These are phyloP conservation scores for Drosophila maculinotata DNA, from an alignment of 2,888 invertebrate genomes.

Conservation along the genomic window DNA sequence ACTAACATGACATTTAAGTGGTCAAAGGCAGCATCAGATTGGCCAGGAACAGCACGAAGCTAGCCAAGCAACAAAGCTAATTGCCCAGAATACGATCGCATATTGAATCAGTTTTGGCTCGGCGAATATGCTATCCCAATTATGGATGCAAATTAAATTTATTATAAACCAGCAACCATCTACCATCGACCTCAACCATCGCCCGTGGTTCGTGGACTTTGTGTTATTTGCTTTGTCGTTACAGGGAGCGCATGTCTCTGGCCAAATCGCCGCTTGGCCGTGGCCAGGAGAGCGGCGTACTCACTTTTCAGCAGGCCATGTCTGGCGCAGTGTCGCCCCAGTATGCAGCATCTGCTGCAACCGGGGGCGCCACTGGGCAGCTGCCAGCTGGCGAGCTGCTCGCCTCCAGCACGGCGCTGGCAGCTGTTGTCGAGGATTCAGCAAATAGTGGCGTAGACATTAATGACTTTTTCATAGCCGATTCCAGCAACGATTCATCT, in stretches of 20 bases:
- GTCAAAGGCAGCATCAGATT: too few species aligned
- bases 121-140: not conserved
- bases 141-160: conserved; percentile 6
- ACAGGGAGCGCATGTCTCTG: conserved; percentile 80
- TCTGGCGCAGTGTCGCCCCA: conserved; percentile 84
- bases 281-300: conserved; percentile 74
- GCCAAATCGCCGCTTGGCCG: conserved; percentile 75
- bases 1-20: too few species aligned
- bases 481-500: conserved; percentile 37
- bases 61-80: conserved; percentile 7
- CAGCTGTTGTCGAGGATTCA: conserved; percentile 68
- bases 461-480: conserved; percentile 48
- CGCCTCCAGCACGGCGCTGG: conserved; percentile 52
- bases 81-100: conserved; percentile 8
- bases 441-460: conserved; percentile 57
- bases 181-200: not conserved
- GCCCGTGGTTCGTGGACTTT: conserved; percentile 8
- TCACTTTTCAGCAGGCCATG: conserved; percentile 84
- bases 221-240: conserved; percentile 25
- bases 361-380: conserved; percentile 1
- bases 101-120: not conserved
- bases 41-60: not conserved
- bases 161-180: not conserved
- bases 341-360: conserved; percentile 44
- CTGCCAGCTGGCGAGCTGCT: conserved; percentile 16